Percentiles rank a stretch among this genome's conserved stretches.
phyloP scores from a whole-genome alignment of 2,113 vertebrate species.

The Tonatia bakeri region DNA sequence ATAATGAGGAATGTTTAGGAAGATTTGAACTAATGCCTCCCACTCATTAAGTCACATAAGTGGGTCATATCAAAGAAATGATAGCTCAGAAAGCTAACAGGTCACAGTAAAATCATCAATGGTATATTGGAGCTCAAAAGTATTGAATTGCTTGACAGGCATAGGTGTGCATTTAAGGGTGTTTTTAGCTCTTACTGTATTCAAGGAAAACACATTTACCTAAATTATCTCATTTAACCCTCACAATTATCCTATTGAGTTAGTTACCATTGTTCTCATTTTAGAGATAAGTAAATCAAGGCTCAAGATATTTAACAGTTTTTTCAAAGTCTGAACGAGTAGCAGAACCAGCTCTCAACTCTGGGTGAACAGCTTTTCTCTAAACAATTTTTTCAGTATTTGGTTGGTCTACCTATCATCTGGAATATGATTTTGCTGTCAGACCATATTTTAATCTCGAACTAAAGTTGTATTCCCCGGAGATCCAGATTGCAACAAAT shows the following conservation, averaged over 20 bases:
- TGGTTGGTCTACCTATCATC: neutral
- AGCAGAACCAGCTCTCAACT: neutral
- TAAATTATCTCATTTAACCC: constrained; percentile 13
- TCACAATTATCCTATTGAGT: neutral
- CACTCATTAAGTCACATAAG: neutral
- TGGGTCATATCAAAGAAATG: neutral
- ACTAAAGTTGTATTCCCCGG: neutral
- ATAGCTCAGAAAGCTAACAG: neutral
- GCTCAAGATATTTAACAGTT: neutral
- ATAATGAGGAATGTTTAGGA: neutral
- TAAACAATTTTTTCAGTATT: neutral
- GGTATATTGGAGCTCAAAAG: neutral
- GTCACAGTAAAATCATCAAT: neutral
- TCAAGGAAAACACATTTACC: neutral
- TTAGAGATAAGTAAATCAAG: neutral
- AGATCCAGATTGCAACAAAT: neutral
- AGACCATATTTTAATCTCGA: neutral
- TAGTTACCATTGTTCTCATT: neutral
- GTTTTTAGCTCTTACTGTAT: neutral
- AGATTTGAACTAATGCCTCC: neutral
- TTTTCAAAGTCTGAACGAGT: neutral
- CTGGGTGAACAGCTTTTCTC: neutral
- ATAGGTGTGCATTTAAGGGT: neutral
- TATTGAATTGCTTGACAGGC: neutral
- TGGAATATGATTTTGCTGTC: neutral